A percentile compares a stretch with the other conserved stretches of the same genome.
Conservation (phyloP, 2,888 invertebrate genomes). For the Sicus ferrugineus region DNA sequence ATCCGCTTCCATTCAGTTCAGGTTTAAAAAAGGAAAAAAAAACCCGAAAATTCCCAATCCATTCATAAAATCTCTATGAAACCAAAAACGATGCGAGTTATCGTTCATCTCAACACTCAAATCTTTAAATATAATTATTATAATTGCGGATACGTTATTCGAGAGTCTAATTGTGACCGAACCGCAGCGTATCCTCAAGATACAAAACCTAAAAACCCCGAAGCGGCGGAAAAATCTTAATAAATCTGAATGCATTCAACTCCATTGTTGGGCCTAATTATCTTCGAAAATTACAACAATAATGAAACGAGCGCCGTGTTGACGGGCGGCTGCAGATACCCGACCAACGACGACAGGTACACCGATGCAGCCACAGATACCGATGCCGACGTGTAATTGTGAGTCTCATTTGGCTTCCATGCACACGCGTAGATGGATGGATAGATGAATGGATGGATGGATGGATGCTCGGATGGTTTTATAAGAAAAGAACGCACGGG, state of each 20-base stretch:
- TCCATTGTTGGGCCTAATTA: constrained; percentile 58
- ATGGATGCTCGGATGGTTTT: constrained; percentile 3
- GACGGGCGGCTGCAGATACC: background rate
- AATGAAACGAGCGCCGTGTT: constrained; percentile 39
- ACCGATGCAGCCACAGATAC: background rate
- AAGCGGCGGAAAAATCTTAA: constrained; percentile 24
- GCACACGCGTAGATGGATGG: constrained; percentile 4
- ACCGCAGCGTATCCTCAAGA: constrained; percentile 13
- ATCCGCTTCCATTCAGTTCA: too few species aligned
- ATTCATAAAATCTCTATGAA: constrained; percentile 15
- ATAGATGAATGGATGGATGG: constrained; percentile 9
- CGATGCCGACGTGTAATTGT: constrained; percentile 32
- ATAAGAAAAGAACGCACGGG: background rate
- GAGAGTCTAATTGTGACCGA: constrained; percentile 44
- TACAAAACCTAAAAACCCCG: background rate
- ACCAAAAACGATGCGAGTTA: constrained; percentile 10
- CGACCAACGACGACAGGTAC: constrained; percentile 31
- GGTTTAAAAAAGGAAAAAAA: background rate
- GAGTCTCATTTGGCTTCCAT: constrained; percentile 47
- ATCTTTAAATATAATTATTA: constrained; percentile 43
- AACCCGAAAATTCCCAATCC: constrained; percentile 2
- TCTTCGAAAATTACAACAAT: constrained; percentile 52
- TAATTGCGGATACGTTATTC: constrained; percentile 45
- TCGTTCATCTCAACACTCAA: constrained; percentile 24
- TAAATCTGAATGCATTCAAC: constrained; percentile 49